These are phyloP conservation scores for Trichomycterus rosablanca DNA, from an alignment of 2,113 vertebrate species.

Conservation along the genomic window DNA sequence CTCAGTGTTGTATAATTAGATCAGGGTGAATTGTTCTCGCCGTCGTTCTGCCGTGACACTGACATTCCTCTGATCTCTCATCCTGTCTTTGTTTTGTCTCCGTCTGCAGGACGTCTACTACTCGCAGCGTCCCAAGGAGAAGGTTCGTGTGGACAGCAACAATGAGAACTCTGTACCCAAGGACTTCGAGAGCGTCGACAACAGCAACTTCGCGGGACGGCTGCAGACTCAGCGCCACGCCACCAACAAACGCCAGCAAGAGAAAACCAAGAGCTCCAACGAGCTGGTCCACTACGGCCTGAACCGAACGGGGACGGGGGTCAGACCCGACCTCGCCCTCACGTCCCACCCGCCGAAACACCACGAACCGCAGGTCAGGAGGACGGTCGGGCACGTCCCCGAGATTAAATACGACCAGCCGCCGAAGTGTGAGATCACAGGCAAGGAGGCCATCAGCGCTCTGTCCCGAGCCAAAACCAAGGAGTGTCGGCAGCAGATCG, in stretches of 20 bases:
- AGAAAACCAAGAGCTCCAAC: conserved; percentile 75
- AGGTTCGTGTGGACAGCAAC: conserved; percentile 90
- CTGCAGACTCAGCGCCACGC: conserved; percentile 81
- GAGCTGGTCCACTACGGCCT: conserved; percentile 67
- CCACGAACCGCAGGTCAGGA: conserved; percentile 51
- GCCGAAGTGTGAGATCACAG: conserved; percentile 86
- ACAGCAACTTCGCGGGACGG: conserved; percentile 92
- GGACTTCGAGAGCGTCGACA: conserved; percentile 97
- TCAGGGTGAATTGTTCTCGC: neutral
- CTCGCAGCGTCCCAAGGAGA: conserved; percentile 92
- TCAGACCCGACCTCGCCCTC: conserved; percentile 36
- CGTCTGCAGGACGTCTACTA: conserved; percentile 81
- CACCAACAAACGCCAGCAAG: conserved; percentile 76
- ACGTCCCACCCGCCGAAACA: conserved; percentile 47
- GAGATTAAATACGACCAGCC: conserved; percentile 78
- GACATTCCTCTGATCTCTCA: conserved; percentile 19
- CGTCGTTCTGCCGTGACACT: conserved; percentile 4
- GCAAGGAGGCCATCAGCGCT: conserved; percentile 93
- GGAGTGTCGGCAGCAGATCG: conserved; percentile 88
- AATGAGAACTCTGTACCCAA: conserved; percentile 98
- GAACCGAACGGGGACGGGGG: conserved; percentile 20
- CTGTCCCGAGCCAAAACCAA: conserved; percentile 84
- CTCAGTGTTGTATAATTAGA: too few relatives aligned
- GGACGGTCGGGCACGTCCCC: conserved; percentile 48
- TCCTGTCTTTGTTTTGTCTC: conserved; percentile 38